These are phyloP conservation scores for Spodoptera exigua DNA, from an alignment of 2,888 invertebrate genomes.

Conservation along the genomic window DNA sequence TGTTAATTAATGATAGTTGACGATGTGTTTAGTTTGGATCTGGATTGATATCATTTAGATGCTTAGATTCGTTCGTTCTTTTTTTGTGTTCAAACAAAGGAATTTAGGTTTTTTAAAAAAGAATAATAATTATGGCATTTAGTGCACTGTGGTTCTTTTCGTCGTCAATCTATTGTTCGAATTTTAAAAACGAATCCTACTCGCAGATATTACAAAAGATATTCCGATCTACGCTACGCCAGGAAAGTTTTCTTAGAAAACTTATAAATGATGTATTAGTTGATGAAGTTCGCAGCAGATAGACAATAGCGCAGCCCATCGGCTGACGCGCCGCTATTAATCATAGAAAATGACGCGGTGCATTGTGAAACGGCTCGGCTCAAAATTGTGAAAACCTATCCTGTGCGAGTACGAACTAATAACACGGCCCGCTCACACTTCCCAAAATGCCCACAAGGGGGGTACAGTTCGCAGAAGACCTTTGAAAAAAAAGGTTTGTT, in stretches of 20 bases:
- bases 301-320: conserved; percentile 59
- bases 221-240: no score
- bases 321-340: conserved; percentile 78
- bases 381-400: conserved; percentile 89
- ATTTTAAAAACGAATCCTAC: no score
- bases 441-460: conserved; percentile 76
- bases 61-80: no score
- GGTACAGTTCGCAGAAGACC: conserved; percentile 74
- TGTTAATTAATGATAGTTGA: conserved; percentile 4
- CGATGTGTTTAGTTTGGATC: no score
- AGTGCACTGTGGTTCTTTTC: no score
- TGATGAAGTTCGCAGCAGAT: conserved; percentile 45
- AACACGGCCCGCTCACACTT: conserved; percentile 83
- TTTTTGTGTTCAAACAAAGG: no score
- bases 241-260: conserved; percentile 29
- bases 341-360: conserved; percentile 86
- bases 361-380: conserved; percentile 80
- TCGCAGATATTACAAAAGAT: no score
- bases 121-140: no score
- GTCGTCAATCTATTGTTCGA: no score
- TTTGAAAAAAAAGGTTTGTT: conserved; percentile 6
- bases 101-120: no score
- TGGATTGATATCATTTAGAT: no score
- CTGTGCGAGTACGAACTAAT: conserved; percentile 80
- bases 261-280: conserved; percentile 25